phyloP scores from a whole-genome alignment of 1,140 invertebrate genomes.

The Pseudomyrmex sp. region DNA sequence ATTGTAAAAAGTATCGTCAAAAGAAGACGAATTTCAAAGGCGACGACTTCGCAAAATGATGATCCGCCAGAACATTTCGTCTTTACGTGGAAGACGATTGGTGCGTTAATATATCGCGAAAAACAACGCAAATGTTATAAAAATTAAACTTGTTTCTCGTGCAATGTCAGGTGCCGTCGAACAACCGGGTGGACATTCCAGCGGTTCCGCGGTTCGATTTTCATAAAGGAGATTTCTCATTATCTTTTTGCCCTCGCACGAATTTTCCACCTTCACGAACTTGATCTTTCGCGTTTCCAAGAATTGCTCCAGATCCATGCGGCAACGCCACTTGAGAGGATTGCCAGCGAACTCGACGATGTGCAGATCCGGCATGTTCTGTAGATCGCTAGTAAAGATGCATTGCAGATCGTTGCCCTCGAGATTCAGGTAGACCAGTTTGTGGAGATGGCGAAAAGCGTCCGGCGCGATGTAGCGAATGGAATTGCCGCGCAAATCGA shows the following conservation, averaged over 20 bases:
- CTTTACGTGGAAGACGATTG: neutral
- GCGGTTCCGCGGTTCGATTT: conserved; percentile 60
- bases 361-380: conserved; percentile 66
- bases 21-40: neutral
- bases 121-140: conserved; percentile 6
- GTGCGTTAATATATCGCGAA: neutral
- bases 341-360: conserved; percentile 74
- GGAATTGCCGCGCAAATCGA: conserved; percentile 75
- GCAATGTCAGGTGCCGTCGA: conserved; percentile 22
- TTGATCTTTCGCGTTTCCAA: conserved; percentile 71
- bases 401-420: conserved; percentile 75
- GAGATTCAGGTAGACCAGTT: conserved; percentile 71
- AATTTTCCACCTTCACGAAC: conserved; percentile 72
- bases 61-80: neutral
- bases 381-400: conserved; percentile 74
- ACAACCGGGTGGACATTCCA: conserved; percentile 47
- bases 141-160: neutral
- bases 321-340: conserved; percentile 77
- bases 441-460: conserved; percentile 66
- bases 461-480: conserved; percentile 72
- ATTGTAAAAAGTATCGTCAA: too few relatives aligned
- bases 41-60: neutral
- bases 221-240: conserved; percentile 66
- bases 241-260: conserved; percentile 73
- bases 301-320: conserved; percentile 75